Conservation (phyloP, 2,113 vertebrate genomes). For the Phyllopteryx taeniolatus region DNA sequence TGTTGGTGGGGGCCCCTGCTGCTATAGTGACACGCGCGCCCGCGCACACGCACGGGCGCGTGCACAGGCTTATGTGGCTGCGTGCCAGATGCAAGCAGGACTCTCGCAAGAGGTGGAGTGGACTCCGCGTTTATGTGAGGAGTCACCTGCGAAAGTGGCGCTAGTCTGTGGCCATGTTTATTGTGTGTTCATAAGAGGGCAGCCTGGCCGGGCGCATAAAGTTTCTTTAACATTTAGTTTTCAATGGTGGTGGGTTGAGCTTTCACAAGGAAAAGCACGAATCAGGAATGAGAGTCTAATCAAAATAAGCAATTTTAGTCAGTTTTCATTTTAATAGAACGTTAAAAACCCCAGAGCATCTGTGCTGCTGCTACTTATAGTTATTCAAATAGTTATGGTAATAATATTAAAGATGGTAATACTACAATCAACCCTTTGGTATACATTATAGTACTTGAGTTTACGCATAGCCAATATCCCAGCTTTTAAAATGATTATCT, state of each 20-base stretch:
- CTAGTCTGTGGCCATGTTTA: background rate
- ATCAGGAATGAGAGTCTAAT: background rate
- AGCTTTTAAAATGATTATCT: background rate
- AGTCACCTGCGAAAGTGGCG: constrained; percentile 53
- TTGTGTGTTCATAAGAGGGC: background rate
- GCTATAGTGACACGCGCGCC: constrained; percentile 62
- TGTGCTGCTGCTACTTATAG: background rate
- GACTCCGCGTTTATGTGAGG: constrained; percentile 63
- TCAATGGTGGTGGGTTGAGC: background rate
- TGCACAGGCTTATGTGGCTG: constrained; percentile 86
- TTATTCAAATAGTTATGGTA: background rate
- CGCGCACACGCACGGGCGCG: constrained; percentile 24
- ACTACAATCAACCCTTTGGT: background rate
- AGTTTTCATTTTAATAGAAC: background rate
- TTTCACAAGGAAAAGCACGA: background rate
- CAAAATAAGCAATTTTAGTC: background rate
- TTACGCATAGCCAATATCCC: background rate
- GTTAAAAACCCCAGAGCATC: background rate
- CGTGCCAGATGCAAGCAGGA: constrained; percentile 78
- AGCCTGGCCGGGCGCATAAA: background rate
- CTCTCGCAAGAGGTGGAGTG: constrained; percentile 85
- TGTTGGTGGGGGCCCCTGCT: constrained; percentile 66
- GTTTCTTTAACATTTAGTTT: background rate
- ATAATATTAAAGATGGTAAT: too few species aligned
- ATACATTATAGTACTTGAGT: background rate